Evolutionary conservation across 2,113 vertebrate genomes (phyloP), one percentile per base, ranked within the genome.

Genomic region (Buteo buteo): DNA sequence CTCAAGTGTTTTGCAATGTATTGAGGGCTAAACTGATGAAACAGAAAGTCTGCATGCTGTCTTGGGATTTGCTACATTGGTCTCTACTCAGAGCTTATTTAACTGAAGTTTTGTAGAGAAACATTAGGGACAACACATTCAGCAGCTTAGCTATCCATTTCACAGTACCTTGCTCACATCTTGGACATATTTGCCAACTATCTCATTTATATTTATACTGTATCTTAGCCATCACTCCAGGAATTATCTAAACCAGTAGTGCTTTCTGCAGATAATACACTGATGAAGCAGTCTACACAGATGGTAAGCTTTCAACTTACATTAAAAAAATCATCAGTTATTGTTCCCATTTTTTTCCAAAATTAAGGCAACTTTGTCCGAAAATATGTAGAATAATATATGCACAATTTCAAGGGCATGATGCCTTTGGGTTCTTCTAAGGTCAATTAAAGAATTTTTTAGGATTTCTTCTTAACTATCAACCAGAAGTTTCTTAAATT

Each of bases 251-350:
- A 71, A 36, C n/a, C 79, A 72, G 66, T 76, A 52, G 78, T 69
- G 74, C 69, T 91, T 86, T 90, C 80, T 78, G 74, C 54, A 91
- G 91, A 86, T 61, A 93, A 88, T 76, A 62, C 84, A 82, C 64
- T 91, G 90, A 91, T 86, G 85, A 89, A 95, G 95, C 70, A 76
- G 79, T 70, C 67, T 15, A 94, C 92, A 94, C 97, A 97, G 96
- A 98, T 97, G 96, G 97, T 82, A 92, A 90, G 83, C 93, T 95
- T 97, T 97, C 97, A 97, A 34, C 87, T 97, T 95, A 76, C 77
- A 97, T 97, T 94, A 93, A 96, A 94, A 93, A 94, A 95, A 94
- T 79, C 73, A 97, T 97, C 93, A 52, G 28, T 96, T 97, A 88
- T 73, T 91, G 86, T 86, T 74, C 57, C 72, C 7, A 24, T 40